These are phyloP conservation scores for Myotis daubentonii DNA, from an alignment of 2,797 vertebrate genomes.

Conservation along the genomic window DNA sequence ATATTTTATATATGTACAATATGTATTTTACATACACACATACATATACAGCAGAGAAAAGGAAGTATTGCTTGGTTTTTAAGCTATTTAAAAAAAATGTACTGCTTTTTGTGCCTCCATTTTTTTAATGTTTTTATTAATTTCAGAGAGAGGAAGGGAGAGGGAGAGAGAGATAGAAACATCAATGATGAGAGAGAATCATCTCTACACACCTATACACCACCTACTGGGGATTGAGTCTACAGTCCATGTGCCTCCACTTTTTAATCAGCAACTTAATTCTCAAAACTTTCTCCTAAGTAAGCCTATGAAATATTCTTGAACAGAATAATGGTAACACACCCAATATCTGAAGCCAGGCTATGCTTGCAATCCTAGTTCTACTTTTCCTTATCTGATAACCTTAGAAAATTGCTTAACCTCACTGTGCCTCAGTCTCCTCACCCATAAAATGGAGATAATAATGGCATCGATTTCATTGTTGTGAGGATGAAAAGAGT, in stretches of 20 bases:
- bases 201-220: too few species aligned
- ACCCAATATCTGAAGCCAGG: background rate
- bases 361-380: background rate
- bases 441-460: background rate
- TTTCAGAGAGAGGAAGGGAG: too few species aligned
- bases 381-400: background rate
- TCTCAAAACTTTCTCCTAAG: conserved; percentile 19
- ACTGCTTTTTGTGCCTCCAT: background rate
- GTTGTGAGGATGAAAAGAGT: background rate
- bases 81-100: background rate
- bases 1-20: background rate
- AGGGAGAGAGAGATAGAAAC: too few species aligned
- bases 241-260: too few species aligned
- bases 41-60: background rate
- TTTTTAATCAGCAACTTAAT: background rate
- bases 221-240: too few species aligned
- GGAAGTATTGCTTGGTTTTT: background rate
- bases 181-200: too few species aligned
- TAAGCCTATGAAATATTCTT: background rate
- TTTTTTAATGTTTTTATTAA: background rate
- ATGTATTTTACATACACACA: background rate
- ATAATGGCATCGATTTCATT: background rate
- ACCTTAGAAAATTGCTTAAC: background rate
- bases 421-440: background rate
- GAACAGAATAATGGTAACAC: background rate